These are phyloP conservation scores for Danio kyathit DNA, from an alignment of 2,797 vertebrate species.

Conservation along the genomic window DNA sequence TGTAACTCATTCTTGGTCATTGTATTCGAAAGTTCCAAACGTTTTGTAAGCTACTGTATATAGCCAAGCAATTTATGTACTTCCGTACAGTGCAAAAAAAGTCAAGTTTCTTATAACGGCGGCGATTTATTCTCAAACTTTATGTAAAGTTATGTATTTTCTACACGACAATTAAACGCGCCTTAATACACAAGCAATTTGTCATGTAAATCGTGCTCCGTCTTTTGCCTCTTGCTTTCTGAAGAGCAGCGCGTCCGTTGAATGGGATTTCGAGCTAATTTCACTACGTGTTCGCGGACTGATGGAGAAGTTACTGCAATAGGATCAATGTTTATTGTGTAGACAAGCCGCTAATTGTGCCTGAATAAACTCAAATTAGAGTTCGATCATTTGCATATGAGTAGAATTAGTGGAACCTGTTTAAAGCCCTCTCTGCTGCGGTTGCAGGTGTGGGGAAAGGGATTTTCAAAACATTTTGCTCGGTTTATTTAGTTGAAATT, in stretches of 20 bases:
- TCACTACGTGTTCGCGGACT: slow-evolving; percentile 81
- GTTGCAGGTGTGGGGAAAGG: slow-evolving; percentile 76
- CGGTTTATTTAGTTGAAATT: background rate
- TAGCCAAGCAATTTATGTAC: background rate
- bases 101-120: background rate
- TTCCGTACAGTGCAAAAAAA: background rate
- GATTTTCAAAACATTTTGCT: background rate
- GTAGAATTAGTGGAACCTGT: slow-evolving; percentile 83
- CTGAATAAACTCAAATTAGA: slow-evolving; percentile 93
- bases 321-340: slow-evolving; percentile 93
- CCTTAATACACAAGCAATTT: slow-evolving; percentile 56
- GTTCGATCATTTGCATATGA: slow-evolving; percentile 90
- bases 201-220: slow-evolving; percentile 56
- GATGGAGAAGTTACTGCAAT: slow-evolving; percentile 79
- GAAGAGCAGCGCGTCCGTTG: slow-evolving; percentile 57
- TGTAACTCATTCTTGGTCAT: background rate
- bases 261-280: slow-evolving; percentile 88
- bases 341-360: slow-evolving; percentile 87
- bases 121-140: background rate
- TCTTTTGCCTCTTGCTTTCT: slow-evolving; percentile 62
- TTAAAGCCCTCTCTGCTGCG: slow-evolving; percentile 81
- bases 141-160: slow-evolving; percentile 12
- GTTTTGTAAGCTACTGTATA: background rate
- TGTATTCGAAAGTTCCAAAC: background rate
- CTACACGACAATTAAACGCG: slow-evolving; percentile 14